These are phyloP conservation scores for Heptranchias perlo DNA, from an alignment of 2,113 vertebrate genomes.

Conservation along the genomic window DNA sequence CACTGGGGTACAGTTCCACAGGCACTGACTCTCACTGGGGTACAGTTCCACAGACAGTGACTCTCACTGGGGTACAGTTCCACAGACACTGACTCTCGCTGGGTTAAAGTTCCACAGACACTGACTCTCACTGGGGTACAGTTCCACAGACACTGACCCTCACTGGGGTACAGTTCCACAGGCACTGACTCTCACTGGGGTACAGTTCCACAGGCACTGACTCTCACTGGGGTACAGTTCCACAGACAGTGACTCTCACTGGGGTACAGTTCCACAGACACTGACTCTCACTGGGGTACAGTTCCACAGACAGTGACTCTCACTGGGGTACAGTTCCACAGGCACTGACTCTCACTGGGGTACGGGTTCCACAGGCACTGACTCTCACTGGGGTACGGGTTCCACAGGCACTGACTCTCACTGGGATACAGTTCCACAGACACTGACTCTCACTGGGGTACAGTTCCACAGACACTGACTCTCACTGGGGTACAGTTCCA, in stretches of 20 bases:
- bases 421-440: neutral
- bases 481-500: neutral
- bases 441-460: neutral
- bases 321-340: neutral
- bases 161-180: neutral
- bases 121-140: neutral
- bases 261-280: neutral
- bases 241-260: neutral
- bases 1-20: neutral
- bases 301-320: neutral
- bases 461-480: neutral
- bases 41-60: neutral
- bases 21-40: neutral
- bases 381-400: neutral
- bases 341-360: neutral
- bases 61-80: neutral
- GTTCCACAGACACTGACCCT: neutral
- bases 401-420: neutral
- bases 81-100: neutral
- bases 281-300: neutral
- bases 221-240: neutral
- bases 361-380: neutral
- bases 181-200: neutral
- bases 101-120: neutral
- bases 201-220: neutral